Evolutionary conservation across 2,888 invertebrate species (phyloP).

Genomic region (Monoplex corrugatus): DNA sequence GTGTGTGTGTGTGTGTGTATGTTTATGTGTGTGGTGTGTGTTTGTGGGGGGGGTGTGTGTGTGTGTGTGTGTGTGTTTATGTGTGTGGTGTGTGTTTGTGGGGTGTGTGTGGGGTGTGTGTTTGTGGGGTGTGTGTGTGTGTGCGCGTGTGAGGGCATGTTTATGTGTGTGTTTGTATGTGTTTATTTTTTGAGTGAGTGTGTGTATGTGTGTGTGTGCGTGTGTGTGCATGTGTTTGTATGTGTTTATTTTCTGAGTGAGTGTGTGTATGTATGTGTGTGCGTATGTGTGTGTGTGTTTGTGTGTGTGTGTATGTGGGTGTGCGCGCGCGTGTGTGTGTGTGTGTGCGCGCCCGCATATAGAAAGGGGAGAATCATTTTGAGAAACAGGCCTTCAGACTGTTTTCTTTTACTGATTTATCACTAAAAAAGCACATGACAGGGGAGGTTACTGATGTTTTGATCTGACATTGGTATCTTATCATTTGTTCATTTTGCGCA

Average conservation of each 20-base stretch:
- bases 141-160: not conserved
- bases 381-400: too few species aligned
- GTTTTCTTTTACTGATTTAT: too few species aligned
- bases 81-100: conserved; percentile 17
- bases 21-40: conserved; percentile 14
- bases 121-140: not conserved
- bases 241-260: not conserved
- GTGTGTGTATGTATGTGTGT: conserved; percentile 16
- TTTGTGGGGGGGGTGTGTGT: not conserved
- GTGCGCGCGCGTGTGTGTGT: not conserved
- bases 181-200: too few species aligned
- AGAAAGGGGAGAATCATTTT: too few species aligned
- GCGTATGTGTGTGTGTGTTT: not conserved
- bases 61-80: conserved; percentile 4
- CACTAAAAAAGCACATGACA: too few species aligned
- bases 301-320: conserved; percentile 5
- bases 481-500: too few species aligned
- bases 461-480: too few species aligned
- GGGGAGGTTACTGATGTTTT: too few species aligned
- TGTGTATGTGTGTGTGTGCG: too few species aligned
- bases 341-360: not conserved
- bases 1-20: conserved; percentile 23
- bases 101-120: too few species aligned
- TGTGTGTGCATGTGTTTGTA: too few species aligned
- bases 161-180: not conserved